Conservation (phyloP, 2,888 invertebrate species). For the Drosophila greeni region DNA sequence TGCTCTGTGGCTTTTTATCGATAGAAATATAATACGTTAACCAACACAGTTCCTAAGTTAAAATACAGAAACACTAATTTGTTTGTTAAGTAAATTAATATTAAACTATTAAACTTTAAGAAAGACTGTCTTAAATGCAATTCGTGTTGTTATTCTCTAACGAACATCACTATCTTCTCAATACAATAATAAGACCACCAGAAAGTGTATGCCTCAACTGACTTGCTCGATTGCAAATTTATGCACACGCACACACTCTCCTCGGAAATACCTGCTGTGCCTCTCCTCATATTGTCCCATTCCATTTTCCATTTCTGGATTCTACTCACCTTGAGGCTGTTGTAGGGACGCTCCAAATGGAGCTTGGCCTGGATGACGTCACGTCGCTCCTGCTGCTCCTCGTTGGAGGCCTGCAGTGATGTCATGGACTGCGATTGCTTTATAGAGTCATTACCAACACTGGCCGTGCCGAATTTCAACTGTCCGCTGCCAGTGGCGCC, state of each 20-base stretch:
- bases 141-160: no score
- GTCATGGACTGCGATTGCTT: slow-evolving; percentile 83
- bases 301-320: slow-evolving; percentile 16
- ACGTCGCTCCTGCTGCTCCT: slow-evolving; percentile 79
- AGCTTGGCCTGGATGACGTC: slow-evolving; percentile 80
- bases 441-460: slow-evolving; percentile 47
- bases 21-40: no score
- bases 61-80: no score
- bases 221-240: slow-evolving; percentile 49
- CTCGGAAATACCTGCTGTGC: not conserved
- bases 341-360: slow-evolving; percentile 86
- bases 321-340: slow-evolving; percentile 84
- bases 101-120: no score
- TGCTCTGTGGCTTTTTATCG: no score
- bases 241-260: slow-evolving; percentile 37
- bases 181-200: no score
- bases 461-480: slow-evolving; percentile 25
- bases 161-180: no score
- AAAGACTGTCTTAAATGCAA: no score
- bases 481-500: slow-evolving; percentile 20
- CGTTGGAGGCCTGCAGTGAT: slow-evolving; percentile 84
- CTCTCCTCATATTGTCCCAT: not conserved
- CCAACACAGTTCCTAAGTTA: no score
- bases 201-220: slow-evolving; percentile 3
- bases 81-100: no score